A percentile compares a stretch with the other conserved stretches of the same genome.
These are phyloP conservation scores for Calidris pugnax DNA, from an alignment of 2,113 vertebrate species.

Conservation along the genomic window DNA sequence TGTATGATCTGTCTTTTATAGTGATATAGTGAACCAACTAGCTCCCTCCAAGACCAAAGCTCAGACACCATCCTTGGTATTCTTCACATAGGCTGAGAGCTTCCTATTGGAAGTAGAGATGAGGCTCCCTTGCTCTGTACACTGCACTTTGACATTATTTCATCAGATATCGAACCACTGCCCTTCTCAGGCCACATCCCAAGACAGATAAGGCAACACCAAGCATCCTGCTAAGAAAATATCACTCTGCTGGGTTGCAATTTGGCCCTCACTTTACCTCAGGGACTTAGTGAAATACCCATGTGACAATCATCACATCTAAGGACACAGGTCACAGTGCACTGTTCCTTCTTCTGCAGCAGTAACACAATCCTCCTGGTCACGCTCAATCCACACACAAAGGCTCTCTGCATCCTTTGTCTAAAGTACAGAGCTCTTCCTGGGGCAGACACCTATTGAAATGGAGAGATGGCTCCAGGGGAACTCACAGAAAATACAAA, in stretches of 20 bases:
- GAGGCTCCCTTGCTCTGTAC: accelerated
- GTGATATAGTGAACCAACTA: neutral
- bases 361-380: neutral
- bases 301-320: accelerated
- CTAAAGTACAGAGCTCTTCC: neutral
- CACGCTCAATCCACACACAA: neutral
- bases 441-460: neutral
- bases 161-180: neutral
- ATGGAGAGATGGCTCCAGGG: neutral
- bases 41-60: neutral
- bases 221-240: neutral
- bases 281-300: neutral
- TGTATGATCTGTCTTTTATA: neutral
- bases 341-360: neutral
- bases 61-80: neutral
- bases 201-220: neutral
- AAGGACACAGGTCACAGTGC: too few relatives aligned
- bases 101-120: neutral
- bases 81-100: accelerated
- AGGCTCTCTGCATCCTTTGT: neutral
- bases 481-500: neutral
- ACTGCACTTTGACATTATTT: neutral
- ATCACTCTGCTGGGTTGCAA: neutral
- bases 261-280: neutral
- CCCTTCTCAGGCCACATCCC: neutral